A percentile compares a stretch with the other conserved stretches of the same genome.
These are phyloP conservation scores for Drosophila repleta DNA, from an alignment of 1,140 invertebrate genomes.

Conservation along the genomic window DNA sequence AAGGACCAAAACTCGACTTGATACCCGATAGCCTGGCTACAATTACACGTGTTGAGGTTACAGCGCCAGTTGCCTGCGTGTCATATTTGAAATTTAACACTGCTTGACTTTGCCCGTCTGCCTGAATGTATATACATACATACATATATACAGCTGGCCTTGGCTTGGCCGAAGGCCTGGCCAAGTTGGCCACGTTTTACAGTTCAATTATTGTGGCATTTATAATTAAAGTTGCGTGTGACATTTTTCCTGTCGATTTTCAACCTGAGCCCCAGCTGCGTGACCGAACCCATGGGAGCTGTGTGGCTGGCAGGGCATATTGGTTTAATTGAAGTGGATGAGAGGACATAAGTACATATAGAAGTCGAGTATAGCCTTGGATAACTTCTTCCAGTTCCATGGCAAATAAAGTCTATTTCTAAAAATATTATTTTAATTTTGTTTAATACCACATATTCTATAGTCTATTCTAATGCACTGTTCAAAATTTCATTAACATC, in stretches of 20 bases:
- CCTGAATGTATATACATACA: no score
- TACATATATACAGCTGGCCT: background rate
- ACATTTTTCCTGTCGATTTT: constrained; percentile 36
- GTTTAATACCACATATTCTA: no score
- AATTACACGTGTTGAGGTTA: constrained; percentile 19
- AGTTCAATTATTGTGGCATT: constrained; percentile 47
- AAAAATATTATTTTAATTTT: no score
- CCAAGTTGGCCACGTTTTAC: constrained; percentile 30
- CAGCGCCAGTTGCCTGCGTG: background rate
- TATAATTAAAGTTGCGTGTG: constrained; percentile 52
- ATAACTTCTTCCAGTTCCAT: no score
- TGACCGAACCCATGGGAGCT: constrained; percentile 15
- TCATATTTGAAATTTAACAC: constrained; percentile 29
- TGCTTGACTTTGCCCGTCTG: background rate
- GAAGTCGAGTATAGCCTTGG: no score
- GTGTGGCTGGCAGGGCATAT: no score
- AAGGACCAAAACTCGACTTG: constrained; percentile 18
- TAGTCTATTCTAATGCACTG: no score
- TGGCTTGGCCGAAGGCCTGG: constrained; percentile 1
- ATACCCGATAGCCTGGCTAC: constrained; percentile 15
- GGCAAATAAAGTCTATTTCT: no score
- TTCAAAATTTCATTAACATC: no score
- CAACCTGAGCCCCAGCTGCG: constrained; percentile 16
- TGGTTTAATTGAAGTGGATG: no score
- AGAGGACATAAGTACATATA: no score